Conservation (phyloP, 2,797 vertebrate genomes). For the Pangasius djambal region DNA sequence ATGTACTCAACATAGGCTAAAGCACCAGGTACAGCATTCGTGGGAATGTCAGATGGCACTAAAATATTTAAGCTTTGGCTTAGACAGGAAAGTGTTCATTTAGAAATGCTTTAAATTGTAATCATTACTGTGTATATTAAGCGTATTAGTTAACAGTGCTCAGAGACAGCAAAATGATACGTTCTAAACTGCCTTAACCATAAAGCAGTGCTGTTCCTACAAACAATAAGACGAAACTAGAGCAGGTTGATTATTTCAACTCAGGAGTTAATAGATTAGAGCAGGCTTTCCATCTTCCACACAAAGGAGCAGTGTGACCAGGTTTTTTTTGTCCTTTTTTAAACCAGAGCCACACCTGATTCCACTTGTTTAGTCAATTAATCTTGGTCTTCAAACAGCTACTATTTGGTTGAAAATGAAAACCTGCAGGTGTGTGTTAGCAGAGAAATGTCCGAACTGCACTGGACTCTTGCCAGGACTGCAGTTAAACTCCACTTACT, state of each 20-base stretch:
- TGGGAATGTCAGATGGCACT: background rate
- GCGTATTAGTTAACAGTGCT: background rate
- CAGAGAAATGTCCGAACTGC: background rate
- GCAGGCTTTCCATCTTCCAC: background rate
- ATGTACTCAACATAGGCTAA: background rate
- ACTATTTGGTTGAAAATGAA: background rate
- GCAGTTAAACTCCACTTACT: slow-evolving; percentile 6
- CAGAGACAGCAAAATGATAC: background rate
- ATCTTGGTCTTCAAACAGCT: background rate
- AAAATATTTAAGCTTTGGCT: background rate
- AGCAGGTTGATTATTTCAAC: background rate
- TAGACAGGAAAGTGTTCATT: background rate
- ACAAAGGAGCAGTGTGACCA: background rate
- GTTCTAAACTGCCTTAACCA: background rate
- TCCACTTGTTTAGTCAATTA: background rate
- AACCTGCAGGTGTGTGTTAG: slow-evolving; percentile 8
- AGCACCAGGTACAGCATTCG: background rate
- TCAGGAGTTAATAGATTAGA: background rate
- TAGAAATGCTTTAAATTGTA: background rate
- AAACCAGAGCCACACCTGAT: background rate
- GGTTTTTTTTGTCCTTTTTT: background rate
- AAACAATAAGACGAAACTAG: background rate
- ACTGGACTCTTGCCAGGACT: background rate
- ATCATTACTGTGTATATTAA: background rate
- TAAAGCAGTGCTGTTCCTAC: background rate